Base-by-base conservation (phyloP, 2,113 vertebrate species). In the Gambusia affinis region DNA sequence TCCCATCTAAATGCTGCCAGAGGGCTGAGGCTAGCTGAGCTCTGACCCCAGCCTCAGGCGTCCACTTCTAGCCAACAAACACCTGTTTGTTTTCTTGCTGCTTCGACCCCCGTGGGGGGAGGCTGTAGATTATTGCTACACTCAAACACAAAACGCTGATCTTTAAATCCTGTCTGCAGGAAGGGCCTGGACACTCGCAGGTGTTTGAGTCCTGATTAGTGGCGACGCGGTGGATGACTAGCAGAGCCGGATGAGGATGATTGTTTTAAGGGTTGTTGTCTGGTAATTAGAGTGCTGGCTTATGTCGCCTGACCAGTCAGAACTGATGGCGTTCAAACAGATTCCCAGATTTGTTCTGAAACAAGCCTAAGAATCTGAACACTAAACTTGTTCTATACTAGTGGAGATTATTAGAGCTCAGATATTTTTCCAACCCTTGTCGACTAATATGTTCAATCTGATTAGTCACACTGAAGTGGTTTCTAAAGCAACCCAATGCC, bases 111-210 rank as follows among this genome's bases (percentile, higher is more conserved):
- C 62, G 67, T 72, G 71, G 67, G 35, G 78, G 57, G 72, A 70
- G 80, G 66, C 42, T 11, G 42, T 35, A 80, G 75, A 57, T 57
- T 57, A 57, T 79, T 64, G 80, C 86, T 88, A 85, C 69, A 66
- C 85, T 76, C 68, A 57, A 74, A 80, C 78, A 60, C 75, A 78
- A 77, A 70, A 57, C 60, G 76, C 47, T 79, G 82, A 85, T 88
- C 85, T 72, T 75, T 72, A 92, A 91, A 92, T 93, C 89, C 85
- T 79, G 84, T 84, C 86, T 64, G 24, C 70, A 61, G 89, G 88
- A 83, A 82, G 67, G 74, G 70, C 79, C 90, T 93, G 91, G 87
- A 91, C 81, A 90, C 72, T 84, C 76, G 80, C 87, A 91, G 84
- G 85, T 78, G 89, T 79, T 75, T 74, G 39, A 61, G 19, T 22